Percentiles rank a stretch among this genome's conserved stretches.
phyloP scores from a whole-genome alignment of 2,888 invertebrate species.

The Volucella zonaria region DNA sequence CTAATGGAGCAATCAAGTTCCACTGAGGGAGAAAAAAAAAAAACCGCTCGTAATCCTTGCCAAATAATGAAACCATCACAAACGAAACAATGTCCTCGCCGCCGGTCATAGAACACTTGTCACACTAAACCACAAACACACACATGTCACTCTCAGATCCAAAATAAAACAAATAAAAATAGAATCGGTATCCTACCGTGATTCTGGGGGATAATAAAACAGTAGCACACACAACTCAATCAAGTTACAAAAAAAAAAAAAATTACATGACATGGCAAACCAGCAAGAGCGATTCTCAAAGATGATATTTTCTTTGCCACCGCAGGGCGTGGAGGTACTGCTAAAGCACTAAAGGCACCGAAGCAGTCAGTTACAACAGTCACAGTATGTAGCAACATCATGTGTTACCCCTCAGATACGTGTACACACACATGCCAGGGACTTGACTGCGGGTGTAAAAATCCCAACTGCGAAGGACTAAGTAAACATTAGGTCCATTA shows the following conservation, averaged over 20 bases:
- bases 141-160: not conserved
- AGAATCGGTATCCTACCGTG: not conserved
- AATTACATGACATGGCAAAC: constrained; percentile 30
- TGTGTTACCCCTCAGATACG: not conserved
- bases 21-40: not conserved
- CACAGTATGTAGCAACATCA: too few species aligned
- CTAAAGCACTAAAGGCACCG: not conserved
- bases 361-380: not conserved
- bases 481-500: constrained; percentile 33
- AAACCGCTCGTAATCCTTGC: constrained; percentile 17
- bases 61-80: constrained; percentile 20
- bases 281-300: constrained; percentile 4
- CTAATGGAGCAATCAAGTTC: constrained; percentile 32
- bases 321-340: constrained; percentile 11
- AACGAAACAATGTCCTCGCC: constrained; percentile 21
- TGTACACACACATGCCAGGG: not conserved
- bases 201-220: constrained; percentile 33
- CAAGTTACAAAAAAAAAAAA: constrained; percentile 15
- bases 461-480: constrained; percentile 28
- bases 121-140: constrained; percentile 9
- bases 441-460: constrained; percentile 5
- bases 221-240: constrained; percentile 6
- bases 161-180: not conserved
- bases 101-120: constrained; percentile 25
- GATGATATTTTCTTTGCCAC: constrained; percentile 1